Base-by-base conservation (phyloP, 2,113 vertebrate genomes). In the Chrysemys picta region DNA sequence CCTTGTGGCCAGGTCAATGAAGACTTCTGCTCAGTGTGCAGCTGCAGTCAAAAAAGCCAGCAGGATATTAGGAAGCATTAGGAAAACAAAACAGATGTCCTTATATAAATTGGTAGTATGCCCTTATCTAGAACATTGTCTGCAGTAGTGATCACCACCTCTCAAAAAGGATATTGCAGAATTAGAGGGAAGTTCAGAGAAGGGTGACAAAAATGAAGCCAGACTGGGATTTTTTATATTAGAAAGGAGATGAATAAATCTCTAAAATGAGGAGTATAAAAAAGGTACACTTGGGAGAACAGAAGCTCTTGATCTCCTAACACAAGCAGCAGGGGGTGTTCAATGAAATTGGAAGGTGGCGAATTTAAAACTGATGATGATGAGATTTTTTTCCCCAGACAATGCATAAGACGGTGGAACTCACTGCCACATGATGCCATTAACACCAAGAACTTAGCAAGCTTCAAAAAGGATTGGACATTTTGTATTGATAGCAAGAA, bases 141-240 rank as follows among this genome's bases (percentile, higher is more conserved):
- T 22, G 21, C 49, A 13, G 31, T 78, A 16, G 69, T 90, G 82
- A n/a, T 25, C 6, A 1, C 0, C 10, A 12, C 72, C 35, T 9
- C 80, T 56, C n/a, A 13, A 57, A 82, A 56, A 35, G 79, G 47
- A 4, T n/a, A 8, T 72, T 24, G 9, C 3, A 35, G 47, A 42
- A 27, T 49, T 17, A 49, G 14, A 29, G 25, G 45, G 25, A 25
- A 14, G 59, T 31, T 38, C 42, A 56, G 21, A 45, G 59, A 19
- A 76, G 69, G 2, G 31, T 0, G 0, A 9, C 53, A 76, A 47
- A 3, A 0, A 25, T 31, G 45, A 78, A n/a, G 69, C 91, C 12
- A 45, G 0, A 22, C 10, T 1, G 78, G 50, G 65, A 45, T 76
- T 54, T 9, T 54, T 91, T 90, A 31, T 49, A 0, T 0, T 65